These are phyloP conservation scores for Trimorus sp. DNA, from an alignment of 2,888 invertebrate species.

Conservation along the genomic window DNA sequence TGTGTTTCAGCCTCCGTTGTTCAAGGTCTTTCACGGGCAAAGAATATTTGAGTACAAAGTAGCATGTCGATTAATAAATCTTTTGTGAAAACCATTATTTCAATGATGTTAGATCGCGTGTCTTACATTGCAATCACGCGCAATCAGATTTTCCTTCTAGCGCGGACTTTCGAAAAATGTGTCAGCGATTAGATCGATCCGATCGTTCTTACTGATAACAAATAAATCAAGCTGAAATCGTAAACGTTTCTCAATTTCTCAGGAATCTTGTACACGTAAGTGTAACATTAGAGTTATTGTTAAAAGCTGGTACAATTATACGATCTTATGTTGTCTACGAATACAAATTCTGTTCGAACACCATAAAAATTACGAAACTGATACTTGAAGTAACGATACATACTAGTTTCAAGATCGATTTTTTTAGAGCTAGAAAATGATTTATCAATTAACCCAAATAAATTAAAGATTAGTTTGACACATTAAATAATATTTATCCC, in stretches of 20 bases:
- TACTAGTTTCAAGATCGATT: too few relatives aligned
- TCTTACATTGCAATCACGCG: slow-evolving; percentile 18
- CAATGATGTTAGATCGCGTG: slow-evolving; percentile 38
- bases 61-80: slow-evolving; percentile 61
- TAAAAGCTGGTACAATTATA: too few relatives aligned
- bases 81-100: slow-evolving; percentile 51
- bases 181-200: slow-evolving; percentile 14
- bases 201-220: slow-evolving; percentile 15
- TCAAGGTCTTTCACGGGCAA: slow-evolving; percentile 45
- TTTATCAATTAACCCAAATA: too few relatives aligned
- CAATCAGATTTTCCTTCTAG: slow-evolving; percentile 35
- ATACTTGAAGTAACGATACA: too few relatives aligned
- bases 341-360: too few relatives aligned
- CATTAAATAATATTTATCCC: too few relatives aligned
- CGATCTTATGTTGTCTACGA: too few relatives aligned
- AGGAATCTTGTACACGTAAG: not conserved
- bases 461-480: too few relatives aligned
- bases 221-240: slow-evolving; percentile 19
- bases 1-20: slow-evolving; percentile 73
- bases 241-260: not conserved
- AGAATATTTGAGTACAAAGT: slow-evolving; percentile 51
- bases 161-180: slow-evolving; percentile 19
- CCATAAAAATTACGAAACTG: too few relatives aligned
- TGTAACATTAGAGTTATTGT: not conserved
- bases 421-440: too few relatives aligned